A percentile compares a stretch with the other conserved stretches of the same genome.
These are phyloP conservation scores for Electrophaes corylata DNA, from an alignment of 2,888 invertebrate genomes.

Conservation along the genomic window DNA sequence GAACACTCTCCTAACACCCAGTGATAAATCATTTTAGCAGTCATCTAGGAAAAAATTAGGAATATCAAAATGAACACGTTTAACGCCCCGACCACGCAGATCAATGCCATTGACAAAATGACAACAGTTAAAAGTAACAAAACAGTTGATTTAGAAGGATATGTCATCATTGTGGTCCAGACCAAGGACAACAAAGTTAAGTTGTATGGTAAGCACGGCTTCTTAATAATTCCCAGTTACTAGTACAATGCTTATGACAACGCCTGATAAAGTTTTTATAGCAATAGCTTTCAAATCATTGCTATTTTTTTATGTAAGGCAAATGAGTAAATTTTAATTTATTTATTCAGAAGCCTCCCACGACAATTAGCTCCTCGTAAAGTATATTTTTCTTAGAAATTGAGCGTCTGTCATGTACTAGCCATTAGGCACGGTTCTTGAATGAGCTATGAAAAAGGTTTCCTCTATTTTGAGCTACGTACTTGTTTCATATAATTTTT, in stretches of 20 bases:
- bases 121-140: conserved; percentile 79
- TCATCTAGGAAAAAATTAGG: conserved; percentile 40
- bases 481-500: too few relatives aligned
- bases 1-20: conserved; percentile 41
- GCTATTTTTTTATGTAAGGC: not conserved
- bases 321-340: too few relatives aligned
- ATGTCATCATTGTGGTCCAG: conserved; percentile 97
- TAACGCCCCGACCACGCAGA: conserved; percentile 78
- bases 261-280: conserved; percentile 25
- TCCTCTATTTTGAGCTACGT: too few relatives aligned
- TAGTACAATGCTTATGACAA: not conserved
- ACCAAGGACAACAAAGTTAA: conserved; percentile 97
- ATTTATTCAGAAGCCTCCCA: too few relatives aligned
- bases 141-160: conserved; percentile 95
- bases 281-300: conserved; percentile 13
- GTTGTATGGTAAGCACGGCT: conserved; percentile 89
- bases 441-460: too few relatives aligned
- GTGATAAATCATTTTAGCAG: conserved; percentile 28
- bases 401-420: too few relatives aligned
- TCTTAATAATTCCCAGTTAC: not conserved
- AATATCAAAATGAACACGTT: conserved; percentile 74
- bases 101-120: conserved; percentile 77
- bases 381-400: too few relatives aligned
- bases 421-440: too few relatives aligned
- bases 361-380: too few relatives aligned